A percentile compares a stretch with the other conserved stretches of the same genome.
Evolutionary conservation across 2,797 vertebrate species (phyloP).

Genomic region (Cossypha dichroa): DNA sequence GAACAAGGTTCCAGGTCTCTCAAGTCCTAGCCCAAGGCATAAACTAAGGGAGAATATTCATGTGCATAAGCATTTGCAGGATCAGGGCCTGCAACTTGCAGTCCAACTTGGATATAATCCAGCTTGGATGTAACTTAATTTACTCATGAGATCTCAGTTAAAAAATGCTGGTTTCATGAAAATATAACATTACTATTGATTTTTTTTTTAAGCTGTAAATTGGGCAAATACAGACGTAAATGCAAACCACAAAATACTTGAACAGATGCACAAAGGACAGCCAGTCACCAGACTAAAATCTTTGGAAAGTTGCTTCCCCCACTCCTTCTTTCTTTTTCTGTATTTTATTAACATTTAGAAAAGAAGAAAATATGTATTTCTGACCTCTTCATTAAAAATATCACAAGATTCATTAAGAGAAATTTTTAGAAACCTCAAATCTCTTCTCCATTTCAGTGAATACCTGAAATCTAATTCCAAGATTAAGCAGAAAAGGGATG

Average conservation of each 20-base stretch:
- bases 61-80: not conserved
- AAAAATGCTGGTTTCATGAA: constrained; percentile 67
- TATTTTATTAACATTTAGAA: constrained; percentile 45
- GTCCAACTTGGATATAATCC: constrained; percentile 49
- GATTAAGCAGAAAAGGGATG: constrained; percentile 42
- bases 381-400: constrained; percentile 56
- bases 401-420: constrained; percentile 35
- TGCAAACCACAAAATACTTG: constrained; percentile 73
- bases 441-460: constrained; percentile 30
- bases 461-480: constrained; percentile 57
- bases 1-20: constrained; percentile 48
- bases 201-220: constrained; percentile 68
- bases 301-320: constrained; percentile 32
- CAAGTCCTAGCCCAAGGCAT: not conserved
- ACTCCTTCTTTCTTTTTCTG: constrained; percentile 23
- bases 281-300: constrained; percentile 52
- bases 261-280: constrained; percentile 67
- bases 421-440: constrained; percentile 49
- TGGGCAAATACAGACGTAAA: constrained; percentile 69
- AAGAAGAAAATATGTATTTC: constrained; percentile 28
- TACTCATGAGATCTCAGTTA: constrained; percentile 56
- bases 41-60: not conserved
- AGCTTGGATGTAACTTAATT: constrained; percentile 62
- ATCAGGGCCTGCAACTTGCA: not conserved
- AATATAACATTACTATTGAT: constrained; percentile 68